Conservation (phyloP, 2,888 invertebrate species). For the Lutraria lutraria region DNA sequence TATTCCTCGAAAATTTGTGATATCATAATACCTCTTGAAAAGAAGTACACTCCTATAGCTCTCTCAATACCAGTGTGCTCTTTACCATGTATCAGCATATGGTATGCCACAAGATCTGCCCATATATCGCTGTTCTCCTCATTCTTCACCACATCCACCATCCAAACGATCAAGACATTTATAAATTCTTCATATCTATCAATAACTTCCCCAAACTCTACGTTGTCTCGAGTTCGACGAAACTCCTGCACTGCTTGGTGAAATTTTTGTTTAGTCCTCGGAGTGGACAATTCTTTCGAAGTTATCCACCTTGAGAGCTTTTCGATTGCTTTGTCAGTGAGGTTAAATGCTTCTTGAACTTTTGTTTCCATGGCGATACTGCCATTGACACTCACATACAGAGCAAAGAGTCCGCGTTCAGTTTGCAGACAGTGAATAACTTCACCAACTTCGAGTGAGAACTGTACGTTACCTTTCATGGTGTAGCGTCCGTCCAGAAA, state of each 20-base stretch:
- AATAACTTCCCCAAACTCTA: slow-evolving; percentile 28
- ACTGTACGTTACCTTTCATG: slow-evolving; percentile 43
- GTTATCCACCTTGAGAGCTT: slow-evolving; percentile 33
- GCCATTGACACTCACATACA: slow-evolving; percentile 42
- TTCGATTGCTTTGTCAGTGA: slow-evolving; percentile 44
- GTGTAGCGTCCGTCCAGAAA: neutral
- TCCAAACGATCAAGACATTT: slow-evolving; percentile 41
- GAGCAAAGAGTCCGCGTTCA: slow-evolving; percentile 46
- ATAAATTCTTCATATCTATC: neutral
- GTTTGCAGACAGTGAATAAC: slow-evolving; percentile 48
- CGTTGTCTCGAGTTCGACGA: neutral
- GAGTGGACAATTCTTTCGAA: neutral
- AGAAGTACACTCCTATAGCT: slow-evolving; percentile 50
- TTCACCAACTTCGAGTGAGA: slow-evolving; percentile 46
- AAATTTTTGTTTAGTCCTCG: slow-evolving; percentile 1
- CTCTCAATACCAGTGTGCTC: slow-evolving; percentile 50
- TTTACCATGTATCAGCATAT: slow-evolving; percentile 57
- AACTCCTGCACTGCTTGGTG: slow-evolving; percentile 4
- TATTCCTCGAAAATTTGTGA: no score
- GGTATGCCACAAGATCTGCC: slow-evolving; percentile 56
- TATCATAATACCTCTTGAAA: slow-evolving; percentile 54
- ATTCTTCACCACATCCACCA: slow-evolving; percentile 42
- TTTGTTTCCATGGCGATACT: slow-evolving; percentile 1
- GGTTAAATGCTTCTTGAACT: slow-evolving; percentile 23
- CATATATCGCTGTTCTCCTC: slow-evolving; percentile 51